Conservation (phyloP, 2,797 vertebrate genomes). For the Erpetoichthys calabaricus region DNA sequence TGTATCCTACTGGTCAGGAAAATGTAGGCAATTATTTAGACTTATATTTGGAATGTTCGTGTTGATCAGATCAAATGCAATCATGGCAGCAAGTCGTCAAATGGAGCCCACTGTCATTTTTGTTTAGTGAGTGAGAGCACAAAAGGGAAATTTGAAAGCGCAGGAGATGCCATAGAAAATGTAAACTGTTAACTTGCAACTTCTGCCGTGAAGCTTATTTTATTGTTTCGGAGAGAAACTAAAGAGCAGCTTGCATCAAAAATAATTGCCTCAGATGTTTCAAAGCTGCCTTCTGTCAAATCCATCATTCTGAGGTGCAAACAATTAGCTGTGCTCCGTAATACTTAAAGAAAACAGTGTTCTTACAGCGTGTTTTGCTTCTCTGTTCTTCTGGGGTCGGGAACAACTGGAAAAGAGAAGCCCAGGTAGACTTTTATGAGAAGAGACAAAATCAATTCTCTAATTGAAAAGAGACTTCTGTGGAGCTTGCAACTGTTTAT, state of each 20-base stretch:
- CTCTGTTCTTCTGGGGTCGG: constrained; percentile 11
- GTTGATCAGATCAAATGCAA: too few species aligned
- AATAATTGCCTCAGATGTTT: constrained; percentile 14
- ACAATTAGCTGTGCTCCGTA: constrained; percentile 7
- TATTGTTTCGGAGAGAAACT: constrained; percentile 12
- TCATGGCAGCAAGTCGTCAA: too few species aligned
- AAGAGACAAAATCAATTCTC: constrained; percentile 28
- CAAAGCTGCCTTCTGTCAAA: constrained; percentile 16
- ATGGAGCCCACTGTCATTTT: too few species aligned
- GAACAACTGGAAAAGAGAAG: constrained; percentile 18
- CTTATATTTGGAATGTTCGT: too few species aligned
- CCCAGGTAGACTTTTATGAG: constrained; percentile 27
- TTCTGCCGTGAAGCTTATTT: constrained; percentile 16
- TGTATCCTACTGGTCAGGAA: too few species aligned
- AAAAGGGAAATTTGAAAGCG: too few species aligned
- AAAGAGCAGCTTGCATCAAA: constrained; percentile 9
- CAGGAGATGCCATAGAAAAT: background rate
- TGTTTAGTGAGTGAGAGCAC: too few species aligned
- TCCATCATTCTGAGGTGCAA: constrained; percentile 11
- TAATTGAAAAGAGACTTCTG: constrained; percentile 9
- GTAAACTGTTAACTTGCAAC: constrained; percentile 1
- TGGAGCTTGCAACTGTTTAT: too few species aligned
- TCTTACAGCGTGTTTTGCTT: constrained; percentile 8
- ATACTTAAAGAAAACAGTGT: constrained; percentile 8
- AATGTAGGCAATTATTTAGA: too few species aligned